Percentiles rank a stretch among this genome's conserved stretches.
Conservation (phyloP, 2,888 invertebrate genomes). For the Lepidonotus clava region DNA sequence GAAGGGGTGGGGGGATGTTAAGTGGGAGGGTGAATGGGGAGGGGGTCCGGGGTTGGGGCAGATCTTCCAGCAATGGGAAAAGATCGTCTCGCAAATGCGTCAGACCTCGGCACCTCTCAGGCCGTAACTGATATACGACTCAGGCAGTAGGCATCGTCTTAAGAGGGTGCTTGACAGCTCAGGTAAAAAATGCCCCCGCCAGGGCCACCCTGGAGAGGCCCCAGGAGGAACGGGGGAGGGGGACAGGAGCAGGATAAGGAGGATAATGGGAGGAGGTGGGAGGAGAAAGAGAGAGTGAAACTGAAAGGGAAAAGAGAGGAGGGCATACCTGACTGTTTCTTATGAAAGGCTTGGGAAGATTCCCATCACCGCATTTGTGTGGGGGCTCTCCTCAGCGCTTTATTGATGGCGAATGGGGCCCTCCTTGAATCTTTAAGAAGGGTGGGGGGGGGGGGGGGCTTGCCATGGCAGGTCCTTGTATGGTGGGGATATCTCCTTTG, state of each 20-base stretch:
- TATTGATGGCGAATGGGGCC: slow-evolving; percentile 13
- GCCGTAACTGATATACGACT: slow-evolving; percentile 34
- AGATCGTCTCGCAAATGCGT: background rate
- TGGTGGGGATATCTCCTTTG: no score
- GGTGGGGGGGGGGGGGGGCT: no score
- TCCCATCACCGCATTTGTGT: background rate
- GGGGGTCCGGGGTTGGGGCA: background rate
- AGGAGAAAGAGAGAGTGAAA: no score
- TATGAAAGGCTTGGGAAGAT: background rate
- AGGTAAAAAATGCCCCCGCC: background rate
- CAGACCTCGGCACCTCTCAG: background rate
- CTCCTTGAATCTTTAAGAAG: slow-evolving; percentile 15
- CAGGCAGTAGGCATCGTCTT: background rate
- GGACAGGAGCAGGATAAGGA: no score
- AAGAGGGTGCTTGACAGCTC: background rate
- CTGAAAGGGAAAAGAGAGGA: no score
- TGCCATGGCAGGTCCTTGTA: no score
- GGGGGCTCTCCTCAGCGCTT: background rate
- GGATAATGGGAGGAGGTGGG: no score
- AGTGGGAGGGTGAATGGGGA: background rate
- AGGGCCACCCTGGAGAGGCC: background rate
- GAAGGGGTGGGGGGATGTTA: background rate
- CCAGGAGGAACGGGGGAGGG: background rate
- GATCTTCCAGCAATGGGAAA: slow-evolving; percentile 2
- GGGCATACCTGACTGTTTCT: slow-evolving; percentile 33